These are phyloP conservation scores for Montipora foliosa DNA, from an alignment of 64 coral and sea anemone genomes.

Conservation along the genomic window DNA sequence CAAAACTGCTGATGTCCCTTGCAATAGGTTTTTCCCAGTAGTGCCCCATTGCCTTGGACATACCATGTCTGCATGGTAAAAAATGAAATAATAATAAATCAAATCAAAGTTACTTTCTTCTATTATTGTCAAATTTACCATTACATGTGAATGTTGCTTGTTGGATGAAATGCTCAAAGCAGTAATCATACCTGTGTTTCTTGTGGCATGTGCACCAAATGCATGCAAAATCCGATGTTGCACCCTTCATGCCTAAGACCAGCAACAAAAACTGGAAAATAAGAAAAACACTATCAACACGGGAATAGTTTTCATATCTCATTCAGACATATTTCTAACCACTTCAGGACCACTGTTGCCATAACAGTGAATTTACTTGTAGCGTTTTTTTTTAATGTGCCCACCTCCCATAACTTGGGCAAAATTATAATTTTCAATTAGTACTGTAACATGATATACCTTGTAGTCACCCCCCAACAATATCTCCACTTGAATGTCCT, in stretches of 20 bases:
- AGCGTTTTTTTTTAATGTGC: not conserved
- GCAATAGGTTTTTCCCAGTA: not conserved
- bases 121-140: not conserved
- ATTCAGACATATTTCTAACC: not conserved
- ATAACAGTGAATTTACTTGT: not conserved
- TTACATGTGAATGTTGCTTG: not conserved
- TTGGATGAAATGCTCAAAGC: not conserved
- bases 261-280: not conserved
- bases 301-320: not conserved
- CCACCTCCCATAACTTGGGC: slow-evolving; percentile 6
- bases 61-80: not conserved
- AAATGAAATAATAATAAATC: not conserved
- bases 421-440: not conserved
- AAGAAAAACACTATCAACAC: not conserved
- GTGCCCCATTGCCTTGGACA: not conserved
- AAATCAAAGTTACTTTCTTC: not conserved
- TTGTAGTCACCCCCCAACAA: not conserved
- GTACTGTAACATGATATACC: not conserved
- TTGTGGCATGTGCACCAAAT: not conserved
- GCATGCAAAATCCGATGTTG: not conserved
- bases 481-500: not conserved
- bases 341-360: not conserved
- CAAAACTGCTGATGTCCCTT: not conserved
- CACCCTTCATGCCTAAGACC: not conserved
- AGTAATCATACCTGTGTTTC: slow-evolving; percentile 2